Conservation (phyloP, 2,113 vertebrate genomes). For the Micronisus gabar region DNA sequence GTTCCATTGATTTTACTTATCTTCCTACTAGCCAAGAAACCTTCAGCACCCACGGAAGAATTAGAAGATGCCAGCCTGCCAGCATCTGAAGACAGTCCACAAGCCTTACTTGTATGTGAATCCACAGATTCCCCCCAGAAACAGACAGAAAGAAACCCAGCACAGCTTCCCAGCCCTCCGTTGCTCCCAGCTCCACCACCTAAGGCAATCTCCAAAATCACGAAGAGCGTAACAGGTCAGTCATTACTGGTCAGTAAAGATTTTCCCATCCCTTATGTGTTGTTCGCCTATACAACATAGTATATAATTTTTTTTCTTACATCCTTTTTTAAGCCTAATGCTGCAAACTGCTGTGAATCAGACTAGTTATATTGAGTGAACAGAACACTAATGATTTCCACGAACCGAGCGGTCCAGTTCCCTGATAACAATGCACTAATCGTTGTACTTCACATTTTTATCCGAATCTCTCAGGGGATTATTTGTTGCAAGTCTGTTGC, state of each 20-base stretch:
- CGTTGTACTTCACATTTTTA: not conserved
- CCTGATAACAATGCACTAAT: not conserved
- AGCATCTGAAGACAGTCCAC: conserved; percentile 64
- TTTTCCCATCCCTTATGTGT: not conserved
- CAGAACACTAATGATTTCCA: not conserved
- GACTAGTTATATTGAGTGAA: not conserved
- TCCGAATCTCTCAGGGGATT: not conserved
- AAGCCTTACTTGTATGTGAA: conserved; percentile 77
- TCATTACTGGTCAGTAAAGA: not conserved
- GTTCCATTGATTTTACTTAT: conserved; percentile 34
- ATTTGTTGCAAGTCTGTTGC: not conserved
- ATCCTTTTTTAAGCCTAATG: not conserved
- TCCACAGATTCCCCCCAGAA: conserved; percentile 67
- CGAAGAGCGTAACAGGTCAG: conserved; percentile 73
- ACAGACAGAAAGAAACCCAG: conserved; percentile 61
- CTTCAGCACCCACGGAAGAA: conserved; percentile 56
- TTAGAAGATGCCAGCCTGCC: conserved; percentile 48
- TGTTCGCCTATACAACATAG: not conserved
- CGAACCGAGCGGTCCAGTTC: not conserved
- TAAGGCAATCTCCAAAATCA: conserved; percentile 70
- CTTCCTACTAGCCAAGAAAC: conserved; percentile 67
- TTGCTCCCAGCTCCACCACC: conserved; percentile 72
- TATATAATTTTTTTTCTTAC: not conserved
- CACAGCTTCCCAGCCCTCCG: conserved; percentile 73
- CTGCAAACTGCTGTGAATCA: not conserved